Evolutionary conservation across 2,888 invertebrate genomes (phyloP).

Genomic region (Aspidiotus destructor): DNA sequence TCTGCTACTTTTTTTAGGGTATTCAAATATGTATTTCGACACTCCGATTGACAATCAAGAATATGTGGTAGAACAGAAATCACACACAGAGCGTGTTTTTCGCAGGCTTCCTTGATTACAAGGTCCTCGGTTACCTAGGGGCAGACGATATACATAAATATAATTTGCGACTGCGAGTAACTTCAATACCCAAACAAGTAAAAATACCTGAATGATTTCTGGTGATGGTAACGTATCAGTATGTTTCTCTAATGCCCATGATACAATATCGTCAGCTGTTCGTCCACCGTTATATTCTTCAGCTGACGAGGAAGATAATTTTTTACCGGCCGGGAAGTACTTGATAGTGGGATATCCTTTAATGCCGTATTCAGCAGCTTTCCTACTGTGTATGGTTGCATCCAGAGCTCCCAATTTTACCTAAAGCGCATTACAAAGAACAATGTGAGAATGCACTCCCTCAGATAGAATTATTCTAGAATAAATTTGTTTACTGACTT

Average conservation of each 20-base stretch:
- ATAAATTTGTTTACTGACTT: constrained; percentile 46
- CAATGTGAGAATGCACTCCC: background rate
- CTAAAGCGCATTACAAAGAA: constrained; percentile 39
- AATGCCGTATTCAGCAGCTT: constrained; percentile 74
- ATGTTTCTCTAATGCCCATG: constrained; percentile 77
- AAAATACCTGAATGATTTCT: constrained; percentile 63
- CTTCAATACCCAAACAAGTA: background rate
- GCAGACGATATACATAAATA: background rate
- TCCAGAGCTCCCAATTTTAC: constrained; percentile 90
- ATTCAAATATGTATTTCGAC: constrained; percentile 75
- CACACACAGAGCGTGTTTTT: constrained; percentile 79
- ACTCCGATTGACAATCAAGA: constrained; percentile 86
- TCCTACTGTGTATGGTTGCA: constrained; percentile 79
- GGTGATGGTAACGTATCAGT: constrained; percentile 83
- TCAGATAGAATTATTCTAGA: background rate
- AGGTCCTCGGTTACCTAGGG: constrained; percentile 41
- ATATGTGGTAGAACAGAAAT: constrained; percentile 89
- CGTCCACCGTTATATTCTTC: constrained; percentile 90
- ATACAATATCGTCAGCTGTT: constrained; percentile 77
- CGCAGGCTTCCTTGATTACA: constrained; percentile 64
- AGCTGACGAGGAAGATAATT: constrained; percentile 56
- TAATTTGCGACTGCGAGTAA: background rate
- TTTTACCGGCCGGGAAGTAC: constrained; percentile 65
- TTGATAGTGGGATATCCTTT: constrained; percentile 96
- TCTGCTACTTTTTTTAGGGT: constrained; percentile 66